Conservation (phyloP, 2,888 invertebrate genomes). For the Pammene aurita region DNA sequence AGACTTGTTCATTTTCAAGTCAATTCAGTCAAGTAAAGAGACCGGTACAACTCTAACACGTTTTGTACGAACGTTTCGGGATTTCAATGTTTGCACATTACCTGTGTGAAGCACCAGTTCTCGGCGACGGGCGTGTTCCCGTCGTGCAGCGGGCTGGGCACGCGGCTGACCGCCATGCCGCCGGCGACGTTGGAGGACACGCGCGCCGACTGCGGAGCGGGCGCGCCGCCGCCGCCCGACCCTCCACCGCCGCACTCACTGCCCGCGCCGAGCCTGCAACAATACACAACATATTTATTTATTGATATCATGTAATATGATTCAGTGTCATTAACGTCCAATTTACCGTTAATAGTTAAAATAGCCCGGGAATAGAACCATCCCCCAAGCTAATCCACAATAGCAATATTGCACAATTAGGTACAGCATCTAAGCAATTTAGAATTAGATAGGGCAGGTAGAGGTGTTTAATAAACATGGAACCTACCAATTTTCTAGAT, state of each 20-base stretch:
- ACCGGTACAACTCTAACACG: background rate
- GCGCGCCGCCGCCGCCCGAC: conserved; percentile 78
- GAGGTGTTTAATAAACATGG: too few species aligned
- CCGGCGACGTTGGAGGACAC: conserved; percentile 92
- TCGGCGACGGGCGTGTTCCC: conserved; percentile 99
- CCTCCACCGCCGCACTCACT: conserved; percentile 81
- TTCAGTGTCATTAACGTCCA: too few species aligned
- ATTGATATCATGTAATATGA: background rate
- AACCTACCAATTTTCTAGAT: too few species aligned
- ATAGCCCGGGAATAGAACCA: too few species aligned
- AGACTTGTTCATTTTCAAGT: background rate
- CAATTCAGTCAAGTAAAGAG: background rate
- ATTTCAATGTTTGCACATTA: conserved; percentile 62
- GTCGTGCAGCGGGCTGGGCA: conserved; percentile 98
- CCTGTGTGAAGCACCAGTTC: conserved; percentile 99
- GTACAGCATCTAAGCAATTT: too few species aligned
- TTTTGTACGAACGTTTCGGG: too few species aligned
- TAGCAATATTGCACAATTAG: too few species aligned
- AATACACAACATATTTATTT: conserved; percentile 45
- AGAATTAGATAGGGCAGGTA: too few species aligned
- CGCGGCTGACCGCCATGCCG: conserved; percentile 98
- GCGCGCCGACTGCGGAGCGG: conserved; percentile 91
- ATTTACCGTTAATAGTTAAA: too few species aligned
- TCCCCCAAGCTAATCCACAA: too few species aligned
- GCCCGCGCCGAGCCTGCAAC: conserved; percentile 87